Conservation (phyloP, 2,113 vertebrate genomes). For the Diadophis punctatus region DNA sequence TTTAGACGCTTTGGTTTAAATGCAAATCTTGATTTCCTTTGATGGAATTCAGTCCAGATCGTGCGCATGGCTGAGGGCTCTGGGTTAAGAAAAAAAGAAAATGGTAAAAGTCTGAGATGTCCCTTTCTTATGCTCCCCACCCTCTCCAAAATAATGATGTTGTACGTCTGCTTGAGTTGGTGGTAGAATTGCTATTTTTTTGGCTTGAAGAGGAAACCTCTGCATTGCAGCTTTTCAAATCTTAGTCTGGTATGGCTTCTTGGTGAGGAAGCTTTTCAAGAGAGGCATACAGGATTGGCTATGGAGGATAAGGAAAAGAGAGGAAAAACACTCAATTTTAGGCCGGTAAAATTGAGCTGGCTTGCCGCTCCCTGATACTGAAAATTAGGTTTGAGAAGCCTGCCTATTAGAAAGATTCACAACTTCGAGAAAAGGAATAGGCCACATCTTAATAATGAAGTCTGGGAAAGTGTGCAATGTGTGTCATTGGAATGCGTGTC, state of each 20-base stretch:
- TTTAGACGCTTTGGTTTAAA: background rate
- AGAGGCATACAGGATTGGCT: background rate
- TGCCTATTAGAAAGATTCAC: background rate
- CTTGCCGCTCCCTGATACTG: background rate
- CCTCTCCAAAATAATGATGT: background rate
- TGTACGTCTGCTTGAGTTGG: background rate
- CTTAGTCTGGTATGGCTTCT: background rate
- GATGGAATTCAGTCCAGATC: background rate
- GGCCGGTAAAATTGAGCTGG: background rate
- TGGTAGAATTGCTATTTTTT: background rate
- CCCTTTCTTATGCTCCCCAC: background rate
- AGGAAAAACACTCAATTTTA: background rate
- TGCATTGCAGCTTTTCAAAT: background rate
- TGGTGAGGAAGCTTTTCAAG: background rate
- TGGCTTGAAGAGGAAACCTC: background rate
- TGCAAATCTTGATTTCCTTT: background rate
- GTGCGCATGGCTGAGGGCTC: background rate
- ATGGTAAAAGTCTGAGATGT: background rate
- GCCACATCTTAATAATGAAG: background rate
- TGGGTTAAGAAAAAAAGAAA: background rate
- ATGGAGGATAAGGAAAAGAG: background rate
- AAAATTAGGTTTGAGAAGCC: background rate
- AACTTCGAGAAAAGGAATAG: background rate
- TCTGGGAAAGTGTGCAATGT: background rate
- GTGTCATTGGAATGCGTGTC: background rate